Evolutionary conservation across 2,888 invertebrate species (phyloP).

Genomic region (Eristalis tenax): DNA sequence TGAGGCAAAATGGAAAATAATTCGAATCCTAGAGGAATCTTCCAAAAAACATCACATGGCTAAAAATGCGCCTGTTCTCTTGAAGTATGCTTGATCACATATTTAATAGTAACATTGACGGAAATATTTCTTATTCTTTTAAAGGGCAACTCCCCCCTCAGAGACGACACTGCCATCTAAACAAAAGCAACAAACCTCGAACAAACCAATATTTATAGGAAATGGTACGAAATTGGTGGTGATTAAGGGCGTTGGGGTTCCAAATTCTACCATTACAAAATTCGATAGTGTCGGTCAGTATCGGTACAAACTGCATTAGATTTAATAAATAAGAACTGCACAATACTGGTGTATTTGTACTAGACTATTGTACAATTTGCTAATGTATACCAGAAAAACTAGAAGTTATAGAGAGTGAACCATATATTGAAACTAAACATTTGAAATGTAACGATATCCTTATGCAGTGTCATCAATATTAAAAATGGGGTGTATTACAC

Average conservation of each 20-base stretch:
- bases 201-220: not conserved
- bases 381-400: too few relatives aligned
- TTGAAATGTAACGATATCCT: too few relatives aligned
- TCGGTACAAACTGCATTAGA: not conserved
- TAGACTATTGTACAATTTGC: too few relatives aligned
- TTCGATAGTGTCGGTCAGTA: not conserved
- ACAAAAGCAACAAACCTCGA: not conserved
- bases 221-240: not conserved
- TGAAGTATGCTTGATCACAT: not conserved
- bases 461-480: too few relatives aligned
- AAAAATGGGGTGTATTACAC: too few relatives aligned
- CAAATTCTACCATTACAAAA: not conserved
- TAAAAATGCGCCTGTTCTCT: not conserved
- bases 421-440: too few relatives aligned
- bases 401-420: too few relatives aligned
- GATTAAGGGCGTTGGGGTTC: not conserved
- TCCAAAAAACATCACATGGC: slow-evolving; percentile 4
- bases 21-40: slow-evolving; percentile 46
- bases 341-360: too few relatives aligned
- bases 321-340: not conserved
- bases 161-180: not conserved
- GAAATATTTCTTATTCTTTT: not conserved
- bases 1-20: slow-evolving; percentile 57
- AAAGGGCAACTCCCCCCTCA: not conserved
- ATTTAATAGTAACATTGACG: not conserved